phyloP scores from a whole-genome alignment of 2,888 invertebrate genomes.

The Hypomecis punctinalis region DNA sequence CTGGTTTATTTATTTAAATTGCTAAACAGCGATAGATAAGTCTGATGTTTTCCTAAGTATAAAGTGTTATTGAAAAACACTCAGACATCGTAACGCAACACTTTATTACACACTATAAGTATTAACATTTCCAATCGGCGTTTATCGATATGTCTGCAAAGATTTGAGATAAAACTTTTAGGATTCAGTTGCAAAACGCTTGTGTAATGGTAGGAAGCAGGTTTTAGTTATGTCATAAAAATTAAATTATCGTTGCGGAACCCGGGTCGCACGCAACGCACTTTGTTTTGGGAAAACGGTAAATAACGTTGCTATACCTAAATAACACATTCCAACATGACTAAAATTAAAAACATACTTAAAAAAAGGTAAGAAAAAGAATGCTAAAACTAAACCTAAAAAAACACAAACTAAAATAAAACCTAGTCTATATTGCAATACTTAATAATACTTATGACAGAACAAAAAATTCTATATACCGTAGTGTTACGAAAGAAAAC shows the following conservation, averaged over 20 bases:
- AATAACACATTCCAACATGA: too few relatives aligned
- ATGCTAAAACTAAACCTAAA: too few relatives aligned
- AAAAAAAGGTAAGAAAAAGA: too few relatives aligned
- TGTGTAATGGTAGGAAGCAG: slow-evolving; percentile 25
- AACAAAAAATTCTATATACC: too few relatives aligned
- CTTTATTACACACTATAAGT: slow-evolving; percentile 9
- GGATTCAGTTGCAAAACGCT: slow-evolving; percentile 23
- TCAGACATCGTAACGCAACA: slow-evolving; percentile 4
- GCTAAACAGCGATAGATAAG: too few relatives aligned
- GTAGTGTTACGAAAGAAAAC: too few relatives aligned
- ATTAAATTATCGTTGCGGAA: slow-evolving; percentile 34
- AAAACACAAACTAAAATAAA: too few relatives aligned
- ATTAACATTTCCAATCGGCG: slow-evolving; percentile 8
- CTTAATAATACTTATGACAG: too few relatives aligned
- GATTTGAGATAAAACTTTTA: slow-evolving; percentile 25
- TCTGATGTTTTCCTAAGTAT: too few relatives aligned
- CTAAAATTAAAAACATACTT: too few relatives aligned
- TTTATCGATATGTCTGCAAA: slow-evolving; percentile 8
- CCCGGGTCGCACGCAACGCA: slow-evolving; percentile 29
- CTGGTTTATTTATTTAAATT: too few relatives aligned
- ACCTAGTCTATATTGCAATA: too few relatives aligned
- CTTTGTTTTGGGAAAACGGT: slow-evolving; percentile 26
- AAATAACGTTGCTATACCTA: background rate
- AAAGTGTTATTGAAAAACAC: background rate
- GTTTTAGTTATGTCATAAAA: slow-evolving; percentile 30